Evolutionary conservation across 1,140 invertebrate species (phyloP), one percentile per base, ranked within the genome.

Genomic region (Episyrphus balteatus): DNA sequence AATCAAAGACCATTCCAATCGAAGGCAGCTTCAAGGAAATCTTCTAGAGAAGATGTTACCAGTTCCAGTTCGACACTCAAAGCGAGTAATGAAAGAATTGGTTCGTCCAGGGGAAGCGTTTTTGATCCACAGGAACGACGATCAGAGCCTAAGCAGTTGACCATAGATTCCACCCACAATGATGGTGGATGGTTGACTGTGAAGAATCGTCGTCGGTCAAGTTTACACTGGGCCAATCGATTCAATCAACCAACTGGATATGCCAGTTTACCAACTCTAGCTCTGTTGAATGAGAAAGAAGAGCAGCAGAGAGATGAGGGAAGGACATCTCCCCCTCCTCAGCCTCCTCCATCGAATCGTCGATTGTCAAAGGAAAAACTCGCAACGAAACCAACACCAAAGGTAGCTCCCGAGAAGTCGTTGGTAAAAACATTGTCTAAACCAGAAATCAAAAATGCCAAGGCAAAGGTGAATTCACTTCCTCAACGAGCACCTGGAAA

Each of bases 181-280:
- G 79, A 81, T 55, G 79, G 79, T 12, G 21, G 21, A 26, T 82
- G 80, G 79, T 61, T 80, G 14, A 81, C 78, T 1, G 79, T 82
- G 2, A 81, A 80, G 62, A 77, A 74, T 49, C 67, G 75, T 38
- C 68, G 78, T 17, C 52, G 76, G 31, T 73, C 68, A 10, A 75
- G 75, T 56, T 72, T 77, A 31, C 75, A 78, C 49, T 82, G 80
- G 80, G 69, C 76, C 6, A 79, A 78, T 54, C 70, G 79, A 53
- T 81, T 80, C 52, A 73, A 80, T 61, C 79, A 81, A 53, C 78
- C 80, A 14, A 81, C 78, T 2, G 78, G 78, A 1, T 81, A 79
- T 38, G 78, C 79, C 3, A 81, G 78, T 62, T 53, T 81, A 46
- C 79, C 80, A 3, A 79, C 79, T 0, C 57, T 82, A 42, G 66